Evolutionary conservation across 2,888 invertebrate species (phyloP).

Genomic region (Gymnosoma rotundatum): DNA sequence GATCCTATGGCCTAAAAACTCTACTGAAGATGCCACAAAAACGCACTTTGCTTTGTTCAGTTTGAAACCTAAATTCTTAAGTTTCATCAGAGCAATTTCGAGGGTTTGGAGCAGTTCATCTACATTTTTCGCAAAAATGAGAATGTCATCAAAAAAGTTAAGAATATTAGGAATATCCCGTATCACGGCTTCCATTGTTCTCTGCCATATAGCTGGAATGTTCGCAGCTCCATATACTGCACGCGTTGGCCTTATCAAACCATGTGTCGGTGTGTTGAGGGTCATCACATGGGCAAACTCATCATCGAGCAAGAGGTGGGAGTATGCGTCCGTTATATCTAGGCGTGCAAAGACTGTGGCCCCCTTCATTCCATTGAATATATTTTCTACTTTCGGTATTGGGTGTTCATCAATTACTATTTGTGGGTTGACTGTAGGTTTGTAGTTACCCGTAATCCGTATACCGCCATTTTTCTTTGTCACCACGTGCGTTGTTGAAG

Average conservation of each 20-base stretch:
- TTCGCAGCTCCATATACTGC: constrained; percentile 44
- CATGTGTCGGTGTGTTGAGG: constrained; percentile 51
- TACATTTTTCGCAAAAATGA: constrained; percentile 29
- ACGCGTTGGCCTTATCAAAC: constrained; percentile 22
- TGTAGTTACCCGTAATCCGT: constrained; percentile 27
- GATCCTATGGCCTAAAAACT: too few relatives aligned
- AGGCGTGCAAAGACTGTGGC: constrained; percentile 24
- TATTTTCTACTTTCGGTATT: constrained; percentile 27
- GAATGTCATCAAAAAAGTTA: constrained; percentile 42
- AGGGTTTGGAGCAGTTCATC: too few relatives aligned
- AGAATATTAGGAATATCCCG: constrained; percentile 12
- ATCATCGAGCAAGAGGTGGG: constrained; percentile 54
- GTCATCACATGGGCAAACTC: constrained; percentile 47
- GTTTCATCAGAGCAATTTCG: too few relatives aligned
- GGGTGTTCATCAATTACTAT: constrained; percentile 48
- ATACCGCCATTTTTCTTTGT: constrained; percentile 56
- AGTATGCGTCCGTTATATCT: constrained; percentile 58
- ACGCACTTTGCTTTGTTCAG: too few relatives aligned
- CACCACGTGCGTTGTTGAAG: constrained; percentile 53
- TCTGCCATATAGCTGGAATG: constrained; percentile 47
- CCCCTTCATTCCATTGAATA: constrained; percentile 26
- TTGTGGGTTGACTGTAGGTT: constrained; percentile 21
- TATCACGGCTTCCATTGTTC: constrained; percentile 15
- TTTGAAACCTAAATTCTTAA: too few relatives aligned
- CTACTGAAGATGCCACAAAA: too few relatives aligned